Percentiles rank a stretch among this genome's conserved stretches.
phyloP scores from a whole-genome alignment of 2,888 invertebrate genomes.

The Apamea monoglypha region DNA sequence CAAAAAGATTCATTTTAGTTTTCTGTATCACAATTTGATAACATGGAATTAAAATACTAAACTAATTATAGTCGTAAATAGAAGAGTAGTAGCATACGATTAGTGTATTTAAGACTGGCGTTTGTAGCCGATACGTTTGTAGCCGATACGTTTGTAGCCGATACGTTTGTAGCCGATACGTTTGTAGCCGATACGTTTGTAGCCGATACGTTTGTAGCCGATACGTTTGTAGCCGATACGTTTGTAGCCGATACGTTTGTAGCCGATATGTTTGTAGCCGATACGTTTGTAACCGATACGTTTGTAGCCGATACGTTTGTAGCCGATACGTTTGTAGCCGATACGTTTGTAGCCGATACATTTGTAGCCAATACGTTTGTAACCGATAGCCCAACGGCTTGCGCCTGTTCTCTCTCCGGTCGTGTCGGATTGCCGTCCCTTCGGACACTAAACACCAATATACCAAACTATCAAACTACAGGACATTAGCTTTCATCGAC shows the following conservation, averaged over 20 bases:
- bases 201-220: background rate
- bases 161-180: background rate
- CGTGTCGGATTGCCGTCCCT: too few species aligned
- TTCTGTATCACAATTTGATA: background rate
- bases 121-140: background rate
- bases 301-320: background rate
- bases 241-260: background rate
- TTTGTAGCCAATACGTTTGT: background rate
- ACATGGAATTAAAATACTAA: background rate
- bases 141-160: background rate
- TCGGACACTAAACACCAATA: too few species aligned
- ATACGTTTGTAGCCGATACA: background rate
- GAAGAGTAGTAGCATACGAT: background rate
- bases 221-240: background rate
- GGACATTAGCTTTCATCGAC: background rate
- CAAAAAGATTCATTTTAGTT: background rate
- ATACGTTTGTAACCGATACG: too few species aligned
- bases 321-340: background rate
- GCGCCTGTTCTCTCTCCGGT: too few species aligned
- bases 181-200: background rate
- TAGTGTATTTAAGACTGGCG: background rate
- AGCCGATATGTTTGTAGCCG: background rate
- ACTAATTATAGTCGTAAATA: background rate
- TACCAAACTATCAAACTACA: background rate
- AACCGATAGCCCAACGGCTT: too few species aligned